Base-by-base conservation (phyloP, 92 coral and sea anemone species). In the Porites divaricata region DNA sequence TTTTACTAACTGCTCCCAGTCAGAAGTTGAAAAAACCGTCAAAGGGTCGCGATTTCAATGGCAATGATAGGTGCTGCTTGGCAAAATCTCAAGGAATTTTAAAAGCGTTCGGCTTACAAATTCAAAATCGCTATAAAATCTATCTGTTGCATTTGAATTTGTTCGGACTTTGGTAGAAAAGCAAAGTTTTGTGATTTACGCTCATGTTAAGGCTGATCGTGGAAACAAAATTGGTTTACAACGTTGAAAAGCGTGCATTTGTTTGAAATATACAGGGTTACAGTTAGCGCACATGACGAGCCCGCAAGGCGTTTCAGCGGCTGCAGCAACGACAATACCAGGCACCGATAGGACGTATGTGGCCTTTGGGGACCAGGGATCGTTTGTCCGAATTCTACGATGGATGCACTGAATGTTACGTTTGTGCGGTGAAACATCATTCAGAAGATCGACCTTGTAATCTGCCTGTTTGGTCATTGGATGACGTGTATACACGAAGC, bases 221-320 rank as follows among this genome's bases (percentile, higher is more conserved):
- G 45, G 45, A 35, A 5, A 35, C 45, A 35, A 35, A 35, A 35
- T 35, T 35, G 45, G 5, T 35, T 4, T 6, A 35, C 6, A 35
- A 35, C 45, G 6, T 35, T 35, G 45, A 35, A 35, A 35, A 35
- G 6, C 6, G 4, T 35, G 6, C 41, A 57, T 24, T 76, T 57
- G 23, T 76, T 58, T 57, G 9, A 10, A 16, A 14, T 57, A 22
- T 22, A 11, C 68, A 76, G 80, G 80, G 19, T 26, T 13, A 19
- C 69, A 76, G 53, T 9, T 76, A 26, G 80, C 51, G 10, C 80
- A 76, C 67, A 62, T 62, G 80, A 62, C 66, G 26, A 76, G 80
- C 13, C 68, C 80, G 2, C 80, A 59, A 59, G 80, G 80, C 19
- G 68, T 76, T n/a, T 76, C 80, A 51, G 80, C 80, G 54, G 52